These are phyloP conservation scores for Erethizon dorsatum DNA, from an alignment of 2,797 vertebrate genomes.

Conservation along the genomic window DNA sequence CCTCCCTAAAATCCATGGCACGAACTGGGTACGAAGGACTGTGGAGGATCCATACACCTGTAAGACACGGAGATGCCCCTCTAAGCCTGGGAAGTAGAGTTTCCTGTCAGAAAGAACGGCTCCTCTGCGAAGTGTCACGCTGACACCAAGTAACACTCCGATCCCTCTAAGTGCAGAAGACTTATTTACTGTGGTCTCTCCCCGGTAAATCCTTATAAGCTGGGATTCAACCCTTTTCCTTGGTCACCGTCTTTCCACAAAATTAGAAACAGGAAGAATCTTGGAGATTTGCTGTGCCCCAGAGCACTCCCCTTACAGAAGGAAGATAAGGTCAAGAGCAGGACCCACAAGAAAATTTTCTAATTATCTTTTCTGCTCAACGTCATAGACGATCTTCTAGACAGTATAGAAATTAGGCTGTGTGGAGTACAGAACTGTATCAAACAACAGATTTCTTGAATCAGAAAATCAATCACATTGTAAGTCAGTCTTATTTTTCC, in stretches of 20 bases:
- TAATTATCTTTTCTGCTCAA: not conserved
- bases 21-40: not conserved
- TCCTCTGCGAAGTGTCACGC: not conserved
- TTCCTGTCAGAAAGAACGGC: not conserved
- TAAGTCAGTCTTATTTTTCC: not conserved
- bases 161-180: not conserved
- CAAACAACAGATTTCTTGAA: not conserved
- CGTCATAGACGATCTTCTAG: not conserved
- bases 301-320: fast-evolving
- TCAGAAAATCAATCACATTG: not conserved
- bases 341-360: not conserved
- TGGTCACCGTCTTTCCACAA: not conserved
- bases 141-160: fast-evolving
- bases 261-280: not conserved
- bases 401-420: not conserved
- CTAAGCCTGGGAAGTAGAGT: not conserved
- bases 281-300: not conserved
- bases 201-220: not conserved
- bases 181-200: not conserved
- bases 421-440: not conserved
- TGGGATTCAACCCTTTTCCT: not conserved
- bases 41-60: not conserved
- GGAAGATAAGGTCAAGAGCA: not conserved
- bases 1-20: not conserved
- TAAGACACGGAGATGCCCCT: too few species aligned